Conservation (phyloP, 2,113 vertebrate species). For the Camarhynchus parvulus region DNA sequence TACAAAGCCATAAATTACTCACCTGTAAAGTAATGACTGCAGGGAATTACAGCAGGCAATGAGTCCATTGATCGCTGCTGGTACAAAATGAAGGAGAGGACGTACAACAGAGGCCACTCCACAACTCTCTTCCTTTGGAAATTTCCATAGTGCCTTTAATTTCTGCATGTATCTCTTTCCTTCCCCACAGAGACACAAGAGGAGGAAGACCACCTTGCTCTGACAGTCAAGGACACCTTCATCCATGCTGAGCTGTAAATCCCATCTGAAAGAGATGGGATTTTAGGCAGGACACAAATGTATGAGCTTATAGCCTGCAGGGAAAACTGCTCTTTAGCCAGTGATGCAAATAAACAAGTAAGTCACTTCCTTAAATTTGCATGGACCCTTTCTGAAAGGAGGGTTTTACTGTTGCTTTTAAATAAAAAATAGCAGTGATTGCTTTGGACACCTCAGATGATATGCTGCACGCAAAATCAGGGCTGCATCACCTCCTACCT, state of each 20-base stretch:
- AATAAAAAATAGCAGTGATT: constrained; percentile 20
- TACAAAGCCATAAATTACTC: constrained; percentile 73
- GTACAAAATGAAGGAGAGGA: constrained; percentile 36
- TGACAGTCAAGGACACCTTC: background rate
- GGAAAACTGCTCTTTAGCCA: constrained; percentile 50
- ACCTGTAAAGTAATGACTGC: constrained; percentile 70
- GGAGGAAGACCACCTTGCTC: background rate
- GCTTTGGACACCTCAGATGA: background rate
- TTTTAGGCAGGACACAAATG: background rate
- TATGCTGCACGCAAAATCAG: background rate
- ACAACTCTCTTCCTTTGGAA: background rate
- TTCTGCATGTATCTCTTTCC: background rate
- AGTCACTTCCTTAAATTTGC: constrained; percentile 46
- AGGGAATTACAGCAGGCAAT: constrained; percentile 65
- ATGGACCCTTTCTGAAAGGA: constrained; percentile 2
- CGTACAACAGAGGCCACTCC: constrained; percentile 4
- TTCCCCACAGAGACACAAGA: background rate
- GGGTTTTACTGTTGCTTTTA: constrained; percentile 26
- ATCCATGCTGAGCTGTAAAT: background rate
- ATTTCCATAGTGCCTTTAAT: background rate
- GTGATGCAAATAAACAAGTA: constrained; percentile 42
- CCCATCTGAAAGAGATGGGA: background rate
- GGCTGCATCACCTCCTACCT: background rate
- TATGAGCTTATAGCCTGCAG: constrained; percentile 21
- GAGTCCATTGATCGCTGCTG: constrained; percentile 63